Evolutionary conservation across 2,113 vertebrate species (phyloP), one percentile per base, ranked within the genome.

Genomic region (Crotalus helleri): DNA sequence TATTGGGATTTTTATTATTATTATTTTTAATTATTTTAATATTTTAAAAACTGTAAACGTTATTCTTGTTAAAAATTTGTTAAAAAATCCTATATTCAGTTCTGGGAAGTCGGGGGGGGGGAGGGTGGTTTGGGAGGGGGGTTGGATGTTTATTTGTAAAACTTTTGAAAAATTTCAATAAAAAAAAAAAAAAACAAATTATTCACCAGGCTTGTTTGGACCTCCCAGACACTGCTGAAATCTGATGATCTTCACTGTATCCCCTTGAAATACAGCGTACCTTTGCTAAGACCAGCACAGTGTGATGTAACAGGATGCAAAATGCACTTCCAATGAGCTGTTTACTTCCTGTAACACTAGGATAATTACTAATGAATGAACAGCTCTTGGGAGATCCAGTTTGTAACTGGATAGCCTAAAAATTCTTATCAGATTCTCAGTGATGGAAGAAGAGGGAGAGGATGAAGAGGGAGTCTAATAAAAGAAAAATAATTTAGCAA

Each of bases 351-450:
- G 96, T 95, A 96, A 97, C 96, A 96, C 96, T 95, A 96, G 97
- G 96, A 96, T 96, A 97, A 95, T 94, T 88, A 93, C 95, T 92
- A 92, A 96, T 95, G 94, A 95, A 94, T 93, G 96, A 95, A 93
- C 0, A 88, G 91, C 94, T 96, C 95, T 91, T 64, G 96, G 96
- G 95, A 95, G 92, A 95, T 95, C 88, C 94, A 59, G 94, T 95
- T 96, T 95, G 96, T 97, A 97, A 96, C 94, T 95, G 93, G 96
- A 97, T 95, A 95, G 94, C 95, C 92, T 93, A 95, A 96, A 81
- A 97, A 90, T 95, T 95, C 96, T 96, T 94, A 97, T 95, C 96
- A 96, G 97, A 97, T 97, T 96, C 95, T 97, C 95, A 96, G 93
- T 96, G 97, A 97, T 97, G 6, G 91, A 94, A 57, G 91, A 93